Evolutionary conservation across 2,888 invertebrate species (phyloP).

Genomic region (Minunthozetes semirufus): DNA sequence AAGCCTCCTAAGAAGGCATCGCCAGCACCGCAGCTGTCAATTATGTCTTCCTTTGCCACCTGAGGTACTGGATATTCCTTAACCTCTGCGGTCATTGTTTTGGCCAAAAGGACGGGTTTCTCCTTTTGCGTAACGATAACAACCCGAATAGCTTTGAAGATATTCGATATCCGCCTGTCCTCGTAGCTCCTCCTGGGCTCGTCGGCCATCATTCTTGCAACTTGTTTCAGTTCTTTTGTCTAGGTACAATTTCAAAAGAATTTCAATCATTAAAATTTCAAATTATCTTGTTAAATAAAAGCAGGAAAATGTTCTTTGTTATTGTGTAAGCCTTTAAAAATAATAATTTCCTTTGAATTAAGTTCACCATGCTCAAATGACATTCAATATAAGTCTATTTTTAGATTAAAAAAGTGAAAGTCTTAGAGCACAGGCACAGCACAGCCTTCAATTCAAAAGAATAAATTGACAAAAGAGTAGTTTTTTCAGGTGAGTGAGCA

Average conservation of each 20-base stretch:
- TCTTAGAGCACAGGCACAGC: no score
- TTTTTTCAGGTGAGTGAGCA: neutral
- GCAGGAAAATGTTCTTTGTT: no score
- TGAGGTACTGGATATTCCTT: conserved; percentile 57
- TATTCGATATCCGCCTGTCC: conserved; percentile 39
- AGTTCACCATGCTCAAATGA: no score
- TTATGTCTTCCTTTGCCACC: conserved; percentile 62
- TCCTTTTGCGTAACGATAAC: conserved; percentile 88
- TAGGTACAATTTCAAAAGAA: conserved; percentile 50
- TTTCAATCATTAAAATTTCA: no score
- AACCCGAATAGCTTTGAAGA: conserved; percentile 63
- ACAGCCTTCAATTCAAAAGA: no score
- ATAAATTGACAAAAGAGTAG: no score
- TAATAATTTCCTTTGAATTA: no score
- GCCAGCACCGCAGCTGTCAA: conserved; percentile 97
- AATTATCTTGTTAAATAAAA: no score
- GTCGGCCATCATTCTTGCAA: conserved; percentile 32
- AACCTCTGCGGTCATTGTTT: conserved; percentile 61
- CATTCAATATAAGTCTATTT: no score
- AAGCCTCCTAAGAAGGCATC: conserved; percentile 98
- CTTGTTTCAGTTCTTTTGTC: conserved; percentile 62
- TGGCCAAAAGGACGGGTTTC: conserved; percentile 71
- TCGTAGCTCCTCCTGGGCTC: neutral
- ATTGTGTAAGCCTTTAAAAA: no score
- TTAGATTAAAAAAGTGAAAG: no score